Base-by-base conservation (phyloP, 2,888 invertebrate species). In the Pharmacophagus antenor region DNA sequence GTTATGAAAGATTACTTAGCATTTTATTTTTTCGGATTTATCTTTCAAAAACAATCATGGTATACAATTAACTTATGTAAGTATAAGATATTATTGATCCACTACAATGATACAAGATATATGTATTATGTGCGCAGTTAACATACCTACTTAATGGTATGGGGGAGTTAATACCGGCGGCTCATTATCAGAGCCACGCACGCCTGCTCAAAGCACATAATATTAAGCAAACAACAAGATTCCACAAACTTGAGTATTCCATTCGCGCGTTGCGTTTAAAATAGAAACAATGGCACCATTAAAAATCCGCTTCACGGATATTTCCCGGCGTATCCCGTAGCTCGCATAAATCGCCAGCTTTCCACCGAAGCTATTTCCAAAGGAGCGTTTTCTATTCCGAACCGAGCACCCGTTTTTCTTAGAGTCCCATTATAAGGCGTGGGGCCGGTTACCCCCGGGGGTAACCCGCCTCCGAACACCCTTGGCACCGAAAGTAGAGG, bases 341-440 rank as follows among this genome's bases (percentile, higher is more conserved):
- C 84, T 70, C 76, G 79, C 81, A 88, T 90, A 90, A 90, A 90
- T 90, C 90, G 84, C 75, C 74, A 85, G 90, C 90, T 90, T 90
- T 90, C 88, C 88, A 81, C 89, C 86, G 83, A 89, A 89, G 87
- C 90, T 83, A 86, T 89, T 90, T 86, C 84, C 85, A 87, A 88
- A 89, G 82, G 83, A 88, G 88, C 90, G 77, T 89, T 90, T 90
- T 90, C 90, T 90, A 90, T 90, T 90, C 90, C 84, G 84, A 79
- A 76, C 83, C 82, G 86, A 81, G 85, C 89, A 86, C 86, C 85
- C 90, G 89, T 90, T 90, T 90, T 89, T 90, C 90, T 89, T 88
- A 85, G 85, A 82, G 84, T 79, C 80, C 88, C 85, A 85, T 88
- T 89, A 88, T 85, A 88, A 86, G 84, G 73, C 77, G 80, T 73